Evolutionary conservation across 2,113 vertebrate genomes (phyloP), one percentile per base, ranked within the genome.

Genomic region (Oncorhynchus nerka): DNA sequence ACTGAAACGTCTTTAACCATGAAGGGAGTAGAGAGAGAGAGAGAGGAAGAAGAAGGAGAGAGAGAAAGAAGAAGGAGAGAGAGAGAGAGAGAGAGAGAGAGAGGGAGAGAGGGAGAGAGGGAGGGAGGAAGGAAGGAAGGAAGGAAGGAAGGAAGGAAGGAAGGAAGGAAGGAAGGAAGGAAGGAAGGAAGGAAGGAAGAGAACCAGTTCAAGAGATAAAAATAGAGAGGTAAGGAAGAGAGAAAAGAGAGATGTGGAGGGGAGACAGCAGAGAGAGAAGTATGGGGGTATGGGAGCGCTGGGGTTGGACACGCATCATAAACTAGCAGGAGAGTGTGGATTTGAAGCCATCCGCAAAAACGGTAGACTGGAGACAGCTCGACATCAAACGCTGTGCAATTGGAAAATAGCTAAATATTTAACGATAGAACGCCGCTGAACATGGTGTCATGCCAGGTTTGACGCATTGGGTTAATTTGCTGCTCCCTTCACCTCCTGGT

Each of bases 1-100:
- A 96, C 95, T 94, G 92, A 96, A 95, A 95, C 92, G 94, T 95
- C 93, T 95, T 94, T 92, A 92, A 93, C 92, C 91, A 81, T 83
- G 91, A 91, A 88, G 88, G 49, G 22, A 77, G 45, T n/a, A 16
- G 49, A 51, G 11, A 75, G 77, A 67, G 19, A 77, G 13, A 39
- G 24, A 72, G 30, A 5, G 4, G 4, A 5, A 32, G 30, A 32
- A 32, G 30, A 32, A 5, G 4, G 32, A 34, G 5, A 34, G 32
- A 24, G 24, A 24, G 24, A 24, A 32, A 2, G 26, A 26, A 26
- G 26, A 26, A 2, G 1, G 19, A 77, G 13, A 7, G 6, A 7
- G 34, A 39, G 34, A 39, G 34, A 39, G 6, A 7, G 5, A 7
- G 34, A 7, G 34, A 34, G 34, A 34, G 34, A 34, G 32, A 34